Conservation (phyloP, 2,113 vertebrate genomes). For the Myiopsitta monachus region DNA sequence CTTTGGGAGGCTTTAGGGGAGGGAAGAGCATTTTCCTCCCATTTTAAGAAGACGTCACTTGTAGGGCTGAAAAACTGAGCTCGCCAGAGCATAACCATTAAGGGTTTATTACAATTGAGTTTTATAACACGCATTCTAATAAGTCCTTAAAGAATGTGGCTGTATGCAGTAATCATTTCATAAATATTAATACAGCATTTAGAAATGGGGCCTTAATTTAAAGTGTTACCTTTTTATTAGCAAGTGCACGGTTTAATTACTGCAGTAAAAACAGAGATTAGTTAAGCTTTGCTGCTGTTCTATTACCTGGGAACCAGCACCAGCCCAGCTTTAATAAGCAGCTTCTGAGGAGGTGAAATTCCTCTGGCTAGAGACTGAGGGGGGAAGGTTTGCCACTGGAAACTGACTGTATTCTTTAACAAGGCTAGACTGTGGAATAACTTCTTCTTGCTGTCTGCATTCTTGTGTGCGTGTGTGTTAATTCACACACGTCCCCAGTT, state of each 20-base stretch:
- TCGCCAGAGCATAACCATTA: slow-evolving; percentile 55
- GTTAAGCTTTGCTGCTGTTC: slow-evolving; percentile 70
- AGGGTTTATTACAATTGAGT: slow-evolving; percentile 55
- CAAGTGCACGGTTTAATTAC: slow-evolving; percentile 73
- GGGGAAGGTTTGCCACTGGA: slow-evolving; percentile 60
- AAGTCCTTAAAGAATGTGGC: slow-evolving; percentile 71
- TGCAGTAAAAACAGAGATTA: slow-evolving; percentile 72
- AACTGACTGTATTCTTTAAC: slow-evolving; percentile 67
- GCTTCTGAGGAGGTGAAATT: slow-evolving; percentile 64
- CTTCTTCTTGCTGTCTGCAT: slow-evolving; percentile 72
- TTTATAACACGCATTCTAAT: slow-evolving; percentile 46
- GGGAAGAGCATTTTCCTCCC: not conserved
- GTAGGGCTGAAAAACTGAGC: not conserved
- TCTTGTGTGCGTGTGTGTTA: slow-evolving; percentile 57
- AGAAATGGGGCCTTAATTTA: slow-evolving; percentile 67
- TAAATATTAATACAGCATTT: slow-evolving; percentile 74
- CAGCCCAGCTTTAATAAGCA: slow-evolving; percentile 55
- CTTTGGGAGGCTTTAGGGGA: too few species aligned
- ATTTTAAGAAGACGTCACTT: not conserved
- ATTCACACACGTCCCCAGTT: slow-evolving; percentile 2
- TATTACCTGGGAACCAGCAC: slow-evolving; percentile 66
- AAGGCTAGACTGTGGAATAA: slow-evolving; percentile 73
- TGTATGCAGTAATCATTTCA: slow-evolving; percentile 70
- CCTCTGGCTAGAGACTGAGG: slow-evolving; percentile 52
- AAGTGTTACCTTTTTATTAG: slow-evolving; percentile 75